Conservation (phyloP, 2,113 vertebrate species). For the Sprattus sprattus region DNA sequence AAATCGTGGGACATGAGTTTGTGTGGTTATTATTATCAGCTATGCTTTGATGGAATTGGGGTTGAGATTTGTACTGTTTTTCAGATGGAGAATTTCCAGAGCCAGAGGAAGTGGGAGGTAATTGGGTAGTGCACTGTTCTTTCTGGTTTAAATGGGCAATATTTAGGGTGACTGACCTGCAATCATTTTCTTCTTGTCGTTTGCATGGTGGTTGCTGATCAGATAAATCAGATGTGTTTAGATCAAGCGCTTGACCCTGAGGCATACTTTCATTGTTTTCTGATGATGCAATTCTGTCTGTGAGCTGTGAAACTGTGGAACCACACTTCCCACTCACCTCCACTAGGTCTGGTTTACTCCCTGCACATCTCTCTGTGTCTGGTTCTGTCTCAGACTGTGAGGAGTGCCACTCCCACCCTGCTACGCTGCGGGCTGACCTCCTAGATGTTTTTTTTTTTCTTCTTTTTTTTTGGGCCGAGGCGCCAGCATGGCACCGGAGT, state of each 20-base stretch:
- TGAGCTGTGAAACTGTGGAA: neutral
- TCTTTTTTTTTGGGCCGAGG: slow-evolving; percentile 59
- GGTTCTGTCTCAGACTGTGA: slow-evolving; percentile 1
- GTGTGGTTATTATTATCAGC: neutral
- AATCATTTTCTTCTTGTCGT: neutral
- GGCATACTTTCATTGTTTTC: neutral
- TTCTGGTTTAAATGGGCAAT: slow-evolving; percentile 11
- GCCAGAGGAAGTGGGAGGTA: neutral
- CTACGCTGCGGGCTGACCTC: neutral
- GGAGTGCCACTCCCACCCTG: neutral
- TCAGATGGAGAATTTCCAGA: slow-evolving; percentile 5
- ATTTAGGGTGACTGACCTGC: slow-evolving; percentile 30
- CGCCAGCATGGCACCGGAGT: neutral
- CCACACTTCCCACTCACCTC: neutral
- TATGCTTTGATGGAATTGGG: slow-evolving; percentile 16
- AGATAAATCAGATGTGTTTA: neutral
- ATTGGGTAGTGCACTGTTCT: neutral
- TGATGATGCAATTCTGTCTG: neutral
- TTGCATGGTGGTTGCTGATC: neutral
- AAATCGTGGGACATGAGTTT: neutral
- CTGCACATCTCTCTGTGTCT: slow-evolving; percentile 21
- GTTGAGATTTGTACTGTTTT: neutral
- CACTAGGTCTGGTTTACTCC: neutral
- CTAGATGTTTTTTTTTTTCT: slow-evolving; percentile 55
- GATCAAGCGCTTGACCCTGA: neutral